A percentile compares a stretch with the other conserved stretches of the same genome.
These are phyloP conservation scores for Rhingia rostrata DNA, from an alignment of 2,888 invertebrate species.

Conservation along the genomic window DNA sequence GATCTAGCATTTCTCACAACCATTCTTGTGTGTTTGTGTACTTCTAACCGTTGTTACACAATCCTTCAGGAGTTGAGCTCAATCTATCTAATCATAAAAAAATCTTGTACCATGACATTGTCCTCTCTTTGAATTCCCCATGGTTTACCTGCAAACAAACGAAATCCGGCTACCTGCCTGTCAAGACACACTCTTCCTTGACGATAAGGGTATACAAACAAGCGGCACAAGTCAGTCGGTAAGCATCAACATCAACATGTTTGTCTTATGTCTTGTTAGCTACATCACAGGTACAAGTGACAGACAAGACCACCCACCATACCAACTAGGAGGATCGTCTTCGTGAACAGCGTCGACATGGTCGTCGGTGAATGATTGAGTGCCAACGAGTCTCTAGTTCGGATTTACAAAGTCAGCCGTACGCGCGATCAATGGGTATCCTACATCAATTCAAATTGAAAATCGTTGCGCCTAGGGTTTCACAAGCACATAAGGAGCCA, in stretches of 20 bases:
- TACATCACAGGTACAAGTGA: conserved; percentile 20
- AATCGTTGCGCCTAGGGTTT: conserved; percentile 38
- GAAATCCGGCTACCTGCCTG: too few species aligned
- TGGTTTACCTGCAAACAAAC: too few species aligned
- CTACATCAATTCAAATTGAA: conserved; percentile 56
- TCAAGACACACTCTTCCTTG: neutral
- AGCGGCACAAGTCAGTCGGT: neutral
- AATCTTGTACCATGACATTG: too few species aligned
- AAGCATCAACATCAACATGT: conserved; percentile 12
- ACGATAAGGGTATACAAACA: conserved; percentile 6
- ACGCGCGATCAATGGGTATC: conserved; percentile 49
- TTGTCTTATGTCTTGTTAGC: conserved; percentile 32
- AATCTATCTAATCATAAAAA: too few species aligned
- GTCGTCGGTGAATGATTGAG: conserved; percentile 47
- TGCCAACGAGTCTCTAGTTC: conserved; percentile 24
- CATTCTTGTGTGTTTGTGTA: too few species aligned
- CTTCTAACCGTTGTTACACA: too few species aligned
- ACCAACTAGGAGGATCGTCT: conserved; percentile 19
- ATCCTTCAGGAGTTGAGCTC: too few species aligned
- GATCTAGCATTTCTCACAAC: too few species aligned
- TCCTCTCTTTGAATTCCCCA: too few species aligned
- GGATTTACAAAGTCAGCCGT: conserved; percentile 21
- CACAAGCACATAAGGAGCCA: conserved; percentile 53
- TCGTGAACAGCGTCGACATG: neutral
- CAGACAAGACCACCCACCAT: conserved; percentile 52